Base-by-base conservation (phyloP, 2,888 invertebrate genomes). In the Archaeoteleia sp. region DNA sequence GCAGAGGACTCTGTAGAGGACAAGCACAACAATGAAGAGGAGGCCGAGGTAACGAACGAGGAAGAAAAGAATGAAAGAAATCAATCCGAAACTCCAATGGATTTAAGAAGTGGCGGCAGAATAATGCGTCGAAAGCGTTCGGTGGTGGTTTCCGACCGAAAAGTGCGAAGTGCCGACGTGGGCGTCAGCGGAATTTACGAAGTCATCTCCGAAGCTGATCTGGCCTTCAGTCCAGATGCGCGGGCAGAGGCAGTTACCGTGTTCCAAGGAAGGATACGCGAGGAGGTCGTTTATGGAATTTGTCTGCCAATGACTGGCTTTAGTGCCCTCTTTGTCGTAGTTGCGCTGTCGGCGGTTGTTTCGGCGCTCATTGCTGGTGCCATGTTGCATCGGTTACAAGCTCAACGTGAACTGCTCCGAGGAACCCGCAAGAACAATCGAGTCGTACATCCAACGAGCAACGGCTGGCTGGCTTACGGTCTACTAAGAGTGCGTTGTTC, bases 261-360 rank as follows among this genome's bases (percentile, higher is more conserved):
- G 0, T 95, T 95, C 85, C 94, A 95, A 93, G 95, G 95, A 46
- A 89, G 93, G 80, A 95, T 95, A 79, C 89, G 92, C 40, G 95
- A 95, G 83, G 95, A 95, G 86, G 94, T 94, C 0, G 94, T 96
- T 4, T 96, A 96, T 83, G 95, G 95, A 20, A 94, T 96, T 46
- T 96, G 95, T 78, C 91, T 96, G 88, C 95, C 95, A 0, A 93
- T 95, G 14, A 92, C 95, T 0, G 94, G 95, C 15, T 96, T 96
- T 83, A 95, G 95, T 74, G 91, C 95, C 2, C 88, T 96, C 9
- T 96, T 96, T 86, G 93, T 95, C 46, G 89, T 95, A 8, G 94
- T 95, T 0, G 94, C 95, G 0, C 91, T 95, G 6, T 94, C 95
- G 0, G 95, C 95, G 0, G 93, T 95, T 1, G 92, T 95, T 1